These are phyloP conservation scores for Neopipo cinnamomea DNA, from an alignment of 2,113 vertebrate species.

Conservation along the genomic window DNA sequence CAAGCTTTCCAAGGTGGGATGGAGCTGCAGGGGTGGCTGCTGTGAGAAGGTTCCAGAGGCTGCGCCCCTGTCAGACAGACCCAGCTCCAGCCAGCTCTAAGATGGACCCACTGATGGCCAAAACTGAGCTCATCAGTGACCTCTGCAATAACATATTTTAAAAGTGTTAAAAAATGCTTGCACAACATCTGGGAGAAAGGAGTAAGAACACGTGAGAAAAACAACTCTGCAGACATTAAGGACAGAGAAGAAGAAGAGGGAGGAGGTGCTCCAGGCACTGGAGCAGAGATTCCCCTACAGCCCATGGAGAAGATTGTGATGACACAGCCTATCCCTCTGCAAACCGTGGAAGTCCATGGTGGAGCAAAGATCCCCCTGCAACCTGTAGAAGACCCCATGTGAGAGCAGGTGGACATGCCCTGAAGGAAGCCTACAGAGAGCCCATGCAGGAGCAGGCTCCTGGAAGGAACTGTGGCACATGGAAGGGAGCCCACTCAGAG, in stretches of 20 bases:
- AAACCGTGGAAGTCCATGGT: not conserved
- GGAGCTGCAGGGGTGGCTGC: not conserved
- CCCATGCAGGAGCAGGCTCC: not conserved
- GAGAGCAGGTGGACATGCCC: not conserved
- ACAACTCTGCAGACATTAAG: not conserved
- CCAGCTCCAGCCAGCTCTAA: not conserved
- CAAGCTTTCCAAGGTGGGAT: not conserved
- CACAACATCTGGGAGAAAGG: not conserved
- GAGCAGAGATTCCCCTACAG: not conserved
- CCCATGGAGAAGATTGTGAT: not conserved
- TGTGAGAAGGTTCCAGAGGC: not conserved
- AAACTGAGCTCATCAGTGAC: not conserved
- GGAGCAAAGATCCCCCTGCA: not conserved
- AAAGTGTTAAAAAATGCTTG: not conserved
- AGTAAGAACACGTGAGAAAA: not conserved
- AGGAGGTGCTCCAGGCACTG: not conserved
- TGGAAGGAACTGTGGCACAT: not conserved
- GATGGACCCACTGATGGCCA: fast-evolving
- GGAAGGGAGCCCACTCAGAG: not conserved
- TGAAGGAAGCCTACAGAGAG: not conserved
- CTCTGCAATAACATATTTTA: not conserved
- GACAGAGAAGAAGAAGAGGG: not conserved
- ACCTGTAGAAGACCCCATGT: not conserved
- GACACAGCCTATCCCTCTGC: not conserved
- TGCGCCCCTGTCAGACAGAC: not conserved